Conservation (phyloP, 2,888 invertebrate species). For the Lasiommata megera region DNA sequence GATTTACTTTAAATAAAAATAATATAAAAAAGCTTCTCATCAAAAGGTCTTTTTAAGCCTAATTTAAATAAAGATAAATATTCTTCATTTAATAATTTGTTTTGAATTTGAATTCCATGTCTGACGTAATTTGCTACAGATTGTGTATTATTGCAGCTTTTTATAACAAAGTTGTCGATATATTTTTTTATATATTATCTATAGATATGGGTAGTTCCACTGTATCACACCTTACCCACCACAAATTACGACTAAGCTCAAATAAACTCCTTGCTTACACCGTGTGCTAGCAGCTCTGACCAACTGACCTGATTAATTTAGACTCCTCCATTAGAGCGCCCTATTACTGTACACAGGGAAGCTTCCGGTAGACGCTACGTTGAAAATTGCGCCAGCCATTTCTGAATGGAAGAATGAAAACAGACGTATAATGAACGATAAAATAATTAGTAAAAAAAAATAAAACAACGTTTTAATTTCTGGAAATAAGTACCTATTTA, state of each 20-base stretch:
- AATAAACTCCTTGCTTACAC: not conserved
- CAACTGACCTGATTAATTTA: conserved; percentile 12
- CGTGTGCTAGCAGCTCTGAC: not conserved
- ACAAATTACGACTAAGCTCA: not conserved
- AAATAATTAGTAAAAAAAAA: not conserved
- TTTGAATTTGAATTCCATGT: too few relatives aligned
- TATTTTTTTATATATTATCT: too few relatives aligned
- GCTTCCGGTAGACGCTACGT: not conserved
- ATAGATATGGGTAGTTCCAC: not conserved
- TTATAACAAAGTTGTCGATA: too few relatives aligned
- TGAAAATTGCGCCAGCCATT: not conserved
- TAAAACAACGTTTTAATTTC: too few relatives aligned
- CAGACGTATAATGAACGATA: not conserved
- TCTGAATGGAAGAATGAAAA: not conserved
- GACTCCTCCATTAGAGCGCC: conserved; percentile 4
- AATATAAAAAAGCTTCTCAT: too few relatives aligned
- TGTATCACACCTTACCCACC: not conserved
- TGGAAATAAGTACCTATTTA: too few relatives aligned
- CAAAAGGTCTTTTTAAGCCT: too few relatives aligned
- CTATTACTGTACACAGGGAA: not conserved
- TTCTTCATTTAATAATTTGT: too few relatives aligned
- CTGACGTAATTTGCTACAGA: too few relatives aligned
- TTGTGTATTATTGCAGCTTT: too few relatives aligned
- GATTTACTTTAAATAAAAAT: too few relatives aligned
- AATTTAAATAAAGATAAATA: too few relatives aligned